Evolutionary conservation across 2,113 vertebrate genomes (phyloP), one percentile per base, ranked within the genome.

Genomic region (Malurus alboscapulatus): DNA sequence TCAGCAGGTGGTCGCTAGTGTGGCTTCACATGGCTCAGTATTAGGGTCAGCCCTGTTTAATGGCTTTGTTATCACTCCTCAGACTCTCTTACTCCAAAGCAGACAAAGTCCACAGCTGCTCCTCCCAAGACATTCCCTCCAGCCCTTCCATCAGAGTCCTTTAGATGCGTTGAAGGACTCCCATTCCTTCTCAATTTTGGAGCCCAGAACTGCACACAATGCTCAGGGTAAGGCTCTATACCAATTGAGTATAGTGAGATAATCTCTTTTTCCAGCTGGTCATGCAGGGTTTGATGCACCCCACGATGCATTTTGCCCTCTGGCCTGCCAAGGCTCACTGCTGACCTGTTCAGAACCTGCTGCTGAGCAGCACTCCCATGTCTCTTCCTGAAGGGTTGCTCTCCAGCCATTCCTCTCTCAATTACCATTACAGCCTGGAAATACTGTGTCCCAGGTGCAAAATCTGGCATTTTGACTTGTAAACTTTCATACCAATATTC

Each of bases 331-430:
- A 44, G 15, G 10, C 42, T 10, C 36, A 25, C 45, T 45, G 19
- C 10, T 38, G 27, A 20, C 22, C 20, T 1, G 0, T 12, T 14
- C 2, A 6, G 10, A 34, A 8, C 7, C 22, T 26, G 27, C 47
- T 50, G 34, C 14, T 19, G 1, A 53, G 16, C 45, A 83, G 21
- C 30, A 66, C 3, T 9, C 14, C 19, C 32, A 29, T 7, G 26
- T 40, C 13, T 17, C 6, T 38, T 61, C 62, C 73, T 38, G 12
- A 38, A 66, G 26, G 14, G 12, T 26, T 38, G 18, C 9, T 55
- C 17, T 62, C 36, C 54, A 57, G 15, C 17, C 24, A 26, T 12
- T 50, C 3, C 19, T 54, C 65, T 42, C 19, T 5, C 15, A 17
- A 0, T 51, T 57, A 57, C 13, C 29, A 36, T 16, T 75, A 6